Base-by-base conservation (phyloP, 2,888 invertebrate genomes). In the Dione vanillae region DNA sequence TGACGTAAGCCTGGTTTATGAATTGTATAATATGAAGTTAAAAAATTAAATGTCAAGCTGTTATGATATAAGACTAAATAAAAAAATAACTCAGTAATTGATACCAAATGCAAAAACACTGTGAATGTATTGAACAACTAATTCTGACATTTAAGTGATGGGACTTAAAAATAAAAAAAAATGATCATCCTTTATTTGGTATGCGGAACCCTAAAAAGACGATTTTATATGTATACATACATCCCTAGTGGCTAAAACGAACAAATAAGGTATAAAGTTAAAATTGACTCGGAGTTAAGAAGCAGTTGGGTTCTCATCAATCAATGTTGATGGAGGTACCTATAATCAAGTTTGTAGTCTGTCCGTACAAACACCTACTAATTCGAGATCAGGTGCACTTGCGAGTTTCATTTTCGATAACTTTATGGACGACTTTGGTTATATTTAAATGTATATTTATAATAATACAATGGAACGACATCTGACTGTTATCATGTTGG, bases 261-360 rank as follows among this genome's bases (percentile, higher is more conserved):
- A 43, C 35, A 61, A 59, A 43, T 27, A 59, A 68, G 59, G 58
- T 51, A 61, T 66, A 66, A 71, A 68, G 65, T 66, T 54, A 61
- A 74, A 68, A 71, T 70, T 74, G 54, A 62, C 58, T 45, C 43
- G 12, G 52, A 67, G 41, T 67, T 68, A 64, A 70, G 65, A 61
- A 73, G 64, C 49, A 71, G 56, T 67, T 64, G 69, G 77, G 67
- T 73, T 82, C 56, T 85, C 89, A 90, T 90, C 90, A 89, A 90
- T 90, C 90, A 89, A 80, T 73, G 77, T 68, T 89, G 89, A 90
- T 86, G 89, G 86, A 87, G 85, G 89, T 80, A 83, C 79, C 82
- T n/a, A 83, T 90, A 89, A 89, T 90, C 88, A 82, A 85, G 89
- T 90, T 90, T 85, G 88, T 85, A 80, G 79, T 81, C 77, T 83